Base-by-base conservation (phyloP, 2,888 invertebrate genomes). In the Mesorhabditis belari region DNA sequence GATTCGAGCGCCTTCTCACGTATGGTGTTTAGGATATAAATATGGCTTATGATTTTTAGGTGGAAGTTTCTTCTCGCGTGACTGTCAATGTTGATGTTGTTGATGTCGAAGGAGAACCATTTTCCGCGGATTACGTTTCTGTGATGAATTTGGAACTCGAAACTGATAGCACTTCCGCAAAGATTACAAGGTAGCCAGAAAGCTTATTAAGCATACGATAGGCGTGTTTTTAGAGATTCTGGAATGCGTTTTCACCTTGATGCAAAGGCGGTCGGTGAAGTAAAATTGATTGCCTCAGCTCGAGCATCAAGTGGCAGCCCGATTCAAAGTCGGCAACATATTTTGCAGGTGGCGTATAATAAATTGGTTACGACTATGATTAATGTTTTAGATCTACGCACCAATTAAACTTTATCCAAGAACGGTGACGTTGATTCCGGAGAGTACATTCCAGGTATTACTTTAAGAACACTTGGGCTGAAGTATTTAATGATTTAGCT, bases 391-490 rank as follows among this genome's bases (percentile, higher is more conserved):
- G 55, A 64, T 76, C 44, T 76, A 73, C 61, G 66, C 74, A 6
- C 76, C 76, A 1, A 71, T 76, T 49, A 62, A 60, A 44, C 60
- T 76, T 23, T 63, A 71, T 50, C 76, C 76, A 21, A 69, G 66
- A 49, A 23, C 67, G 6, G 66, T 76, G 49, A 75, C 75, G 50
- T 65, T 76, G 6, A 67, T 76, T 49, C 72, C 76, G 5, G 73
- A 76, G 55, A 59, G 71, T 5, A 67, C 67, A 3, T 76, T 76
- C 69, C 71, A 70, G 61, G 69, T 70, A 29, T 44, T 29, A 60
- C 49, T 27, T 19, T 12, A 6, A 27, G 17, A 21, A 17, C 19
- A 54, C 6, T n/a, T n/a, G n/a, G n/a, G n/a, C n/a, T n/a, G 2
- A 17, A 17, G 25, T 17, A 9, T n/a, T 56, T 5, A 19, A 17